Conservation (phyloP, 2,113 vertebrate species). For the Haliaeetus leucogaster region DNA sequence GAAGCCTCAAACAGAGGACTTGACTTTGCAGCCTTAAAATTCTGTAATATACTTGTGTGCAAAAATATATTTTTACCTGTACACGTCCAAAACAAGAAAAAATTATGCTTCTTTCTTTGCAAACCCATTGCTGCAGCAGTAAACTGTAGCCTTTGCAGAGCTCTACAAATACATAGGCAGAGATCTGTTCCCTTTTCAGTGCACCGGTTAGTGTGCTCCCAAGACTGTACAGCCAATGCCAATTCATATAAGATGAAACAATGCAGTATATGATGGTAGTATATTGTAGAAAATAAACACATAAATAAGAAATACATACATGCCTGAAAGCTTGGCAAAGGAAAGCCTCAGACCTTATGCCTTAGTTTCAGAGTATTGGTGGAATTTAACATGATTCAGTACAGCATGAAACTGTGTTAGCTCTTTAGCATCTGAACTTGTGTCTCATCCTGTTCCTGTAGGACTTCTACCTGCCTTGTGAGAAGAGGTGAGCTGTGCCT, state of each 20-base stretch:
- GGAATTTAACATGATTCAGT: background rate
- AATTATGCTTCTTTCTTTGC: background rate
- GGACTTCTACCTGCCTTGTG: background rate
- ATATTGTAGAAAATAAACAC: background rate
- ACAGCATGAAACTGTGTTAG: background rate
- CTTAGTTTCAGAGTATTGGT: background rate
- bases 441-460: background rate
- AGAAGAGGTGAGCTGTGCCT: background rate
- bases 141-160: background rate
- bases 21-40: background rate
- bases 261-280: background rate
- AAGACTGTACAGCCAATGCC: background rate
- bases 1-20: background rate
- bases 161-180: background rate
- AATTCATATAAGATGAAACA: background rate
- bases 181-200: background rate
- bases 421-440: background rate
- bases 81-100: background rate
- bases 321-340: background rate
- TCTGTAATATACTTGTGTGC: background rate
- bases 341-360: background rate
- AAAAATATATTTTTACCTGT: background rate
- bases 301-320: background rate
- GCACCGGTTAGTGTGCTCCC: background rate
- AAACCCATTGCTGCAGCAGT: background rate